These are phyloP conservation scores for Zosterops lateralis DNA, from an alignment of 2,113 vertebrate genomes.

Conservation along the genomic window DNA sequence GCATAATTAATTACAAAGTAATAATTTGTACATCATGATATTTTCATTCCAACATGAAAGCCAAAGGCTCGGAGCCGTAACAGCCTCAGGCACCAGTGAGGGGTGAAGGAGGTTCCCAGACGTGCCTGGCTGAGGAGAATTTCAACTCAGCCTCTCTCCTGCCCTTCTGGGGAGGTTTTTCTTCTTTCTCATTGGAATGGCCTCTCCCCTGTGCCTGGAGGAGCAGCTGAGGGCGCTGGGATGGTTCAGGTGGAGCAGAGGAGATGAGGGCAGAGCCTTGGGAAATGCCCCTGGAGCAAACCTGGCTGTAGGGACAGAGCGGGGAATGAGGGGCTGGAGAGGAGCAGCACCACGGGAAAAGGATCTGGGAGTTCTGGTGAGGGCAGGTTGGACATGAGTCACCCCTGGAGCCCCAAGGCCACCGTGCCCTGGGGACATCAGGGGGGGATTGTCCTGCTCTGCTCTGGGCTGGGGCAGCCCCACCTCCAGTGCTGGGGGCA, in stretches of 20 bases:
- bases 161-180: not conserved
- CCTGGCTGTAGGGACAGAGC: too few species aligned
- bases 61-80: conserved; percentile 10
- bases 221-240: not conserved
- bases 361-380: too few species aligned
- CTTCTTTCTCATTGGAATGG: rapidly evolving
- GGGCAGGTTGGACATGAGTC: too few species aligned
- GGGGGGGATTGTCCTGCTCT: too few species aligned
- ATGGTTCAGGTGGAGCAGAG: not conserved
- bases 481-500: too few species aligned
- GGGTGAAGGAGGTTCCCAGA: not conserved
- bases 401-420: too few species aligned
- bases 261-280: not conserved
- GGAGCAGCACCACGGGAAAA: too few species aligned
- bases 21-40: conserved; percentile 77
- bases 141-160: not conserved
- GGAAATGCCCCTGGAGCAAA: too few species aligned
- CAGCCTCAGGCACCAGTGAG: conserved; percentile 53
- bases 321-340: too few species aligned
- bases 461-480: too few species aligned
- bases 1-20: conserved; percentile 82
- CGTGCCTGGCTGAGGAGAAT: not conserved
- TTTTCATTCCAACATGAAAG: conserved; percentile 73
- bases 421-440: too few species aligned
- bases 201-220: not conserved